A percentile compares a stretch with the other conserved stretches of the same genome.
These are phyloP conservation scores for Lasiommata megera DNA, from an alignment of 2,888 invertebrate genomes.

Conservation along the genomic window DNA sequence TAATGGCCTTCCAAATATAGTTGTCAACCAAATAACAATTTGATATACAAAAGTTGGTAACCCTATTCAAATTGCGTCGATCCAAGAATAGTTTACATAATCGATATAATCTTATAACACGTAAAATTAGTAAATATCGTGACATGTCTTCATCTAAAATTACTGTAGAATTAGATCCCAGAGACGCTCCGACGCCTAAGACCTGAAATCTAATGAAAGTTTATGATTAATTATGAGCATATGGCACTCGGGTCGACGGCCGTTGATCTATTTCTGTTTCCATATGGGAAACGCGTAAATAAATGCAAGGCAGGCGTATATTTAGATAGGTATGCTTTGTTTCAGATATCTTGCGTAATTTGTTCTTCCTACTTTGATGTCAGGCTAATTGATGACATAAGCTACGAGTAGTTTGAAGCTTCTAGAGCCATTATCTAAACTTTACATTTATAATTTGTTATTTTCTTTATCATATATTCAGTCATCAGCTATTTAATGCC, in stretches of 20 bases:
- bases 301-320: conserved; percentile 30
- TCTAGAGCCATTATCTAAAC: no score
- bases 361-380: background rate
- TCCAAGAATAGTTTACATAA: background rate
- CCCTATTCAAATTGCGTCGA: background rate
- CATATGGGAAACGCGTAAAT: conserved; percentile 34
- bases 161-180: background rate
- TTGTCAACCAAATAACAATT: background rate
- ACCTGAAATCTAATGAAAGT: conserved; percentile 30
- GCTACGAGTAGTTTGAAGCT: no score
- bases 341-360: conserved; percentile 14
- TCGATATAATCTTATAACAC: background rate
- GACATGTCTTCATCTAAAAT: background rate
- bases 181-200: conserved; percentile 28
- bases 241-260: conserved; percentile 49
- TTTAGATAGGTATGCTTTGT: conserved; percentile 24
- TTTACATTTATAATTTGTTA: no score
- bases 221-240: conserved; percentile 54
- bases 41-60: background rate
- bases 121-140: background rate
- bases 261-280: conserved; percentile 53
- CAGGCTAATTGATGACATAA: background rate
- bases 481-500: no score
- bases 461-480: no score
- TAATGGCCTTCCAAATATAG: no score